Conservation (phyloP, 1,140 invertebrate species). For the Hirudo medicinalis region DNA sequence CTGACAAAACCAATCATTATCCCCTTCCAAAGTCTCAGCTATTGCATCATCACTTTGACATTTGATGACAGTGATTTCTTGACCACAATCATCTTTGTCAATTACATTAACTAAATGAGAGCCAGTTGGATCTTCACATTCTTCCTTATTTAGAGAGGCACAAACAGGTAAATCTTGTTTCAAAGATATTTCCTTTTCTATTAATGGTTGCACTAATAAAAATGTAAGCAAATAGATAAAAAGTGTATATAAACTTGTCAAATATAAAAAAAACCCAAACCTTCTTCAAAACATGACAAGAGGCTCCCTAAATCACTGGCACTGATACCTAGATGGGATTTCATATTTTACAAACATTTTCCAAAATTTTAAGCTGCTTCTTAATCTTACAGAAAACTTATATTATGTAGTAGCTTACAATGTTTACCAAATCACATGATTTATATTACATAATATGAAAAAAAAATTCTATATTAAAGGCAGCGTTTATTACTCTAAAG, state of each 20-base stretch:
- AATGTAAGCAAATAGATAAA: background rate
- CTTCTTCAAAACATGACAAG: background rate
- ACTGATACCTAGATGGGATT: background rate
- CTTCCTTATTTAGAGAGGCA: background rate
- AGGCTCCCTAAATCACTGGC: slow-evolving; percentile 8
- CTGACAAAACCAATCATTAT: too few relatives aligned
- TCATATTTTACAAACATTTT: too few relatives aligned
- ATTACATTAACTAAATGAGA: background rate
- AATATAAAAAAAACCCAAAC: slow-evolving; percentile 1
- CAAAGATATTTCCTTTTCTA: background rate
- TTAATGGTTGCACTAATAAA: background rate
- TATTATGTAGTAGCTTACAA: too few relatives aligned
- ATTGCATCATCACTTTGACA: too few relatives aligned
- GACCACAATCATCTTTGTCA: background rate
- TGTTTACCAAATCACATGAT: too few relatives aligned
- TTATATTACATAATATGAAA: too few relatives aligned
- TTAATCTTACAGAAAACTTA: too few relatives aligned
- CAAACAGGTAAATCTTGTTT: background rate
- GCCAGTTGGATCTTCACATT: background rate
- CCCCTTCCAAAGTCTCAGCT: too few relatives aligned
- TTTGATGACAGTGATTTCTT: background rate
- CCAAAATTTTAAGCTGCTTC: too few relatives aligned
- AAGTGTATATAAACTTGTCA: background rate
- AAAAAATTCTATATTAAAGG: too few relatives aligned
- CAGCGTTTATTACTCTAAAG: too few relatives aligned